Conservation (phyloP, 1,140 invertebrate species). For the Bombus confusus region DNA sequence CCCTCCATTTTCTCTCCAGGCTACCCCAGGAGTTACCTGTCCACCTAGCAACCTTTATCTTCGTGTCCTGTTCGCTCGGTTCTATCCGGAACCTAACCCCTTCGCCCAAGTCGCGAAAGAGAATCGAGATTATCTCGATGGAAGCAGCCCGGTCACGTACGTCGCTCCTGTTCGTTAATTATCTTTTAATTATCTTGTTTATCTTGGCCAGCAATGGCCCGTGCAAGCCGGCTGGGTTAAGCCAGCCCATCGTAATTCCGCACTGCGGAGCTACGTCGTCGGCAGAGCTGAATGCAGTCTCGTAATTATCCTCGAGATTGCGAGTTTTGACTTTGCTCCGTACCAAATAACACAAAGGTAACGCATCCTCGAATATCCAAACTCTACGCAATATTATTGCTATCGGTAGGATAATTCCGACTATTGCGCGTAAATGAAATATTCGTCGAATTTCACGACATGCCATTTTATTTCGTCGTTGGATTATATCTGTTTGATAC, state of each 20-base stretch:
- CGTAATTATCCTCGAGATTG: not conserved
- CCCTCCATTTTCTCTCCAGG: not conserved
- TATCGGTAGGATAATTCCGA: not conserved
- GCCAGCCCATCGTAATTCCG: constrained; percentile 19
- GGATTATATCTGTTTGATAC: too few relatives aligned
- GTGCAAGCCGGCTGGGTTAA: not conserved
- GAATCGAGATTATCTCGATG: constrained; percentile 65
- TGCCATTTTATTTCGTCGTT: not conserved
- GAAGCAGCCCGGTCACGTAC: constrained; percentile 64
- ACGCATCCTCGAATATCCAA: not conserved
- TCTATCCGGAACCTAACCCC: not conserved
- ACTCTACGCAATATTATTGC: too few relatives aligned
- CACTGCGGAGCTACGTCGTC: constrained; percentile 16
- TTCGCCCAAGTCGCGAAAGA: constrained; percentile 42
- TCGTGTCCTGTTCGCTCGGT: not conserved
- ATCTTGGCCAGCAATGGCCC: constrained; percentile 64
- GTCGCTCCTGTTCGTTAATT: constrained; percentile 69
- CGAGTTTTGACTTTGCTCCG: not conserved
- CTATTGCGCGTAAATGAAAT: not conserved
- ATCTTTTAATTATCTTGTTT: constrained; percentile 78
- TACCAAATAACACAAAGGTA: not conserved
- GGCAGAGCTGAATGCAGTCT: not conserved
- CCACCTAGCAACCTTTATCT: constrained; percentile 5
- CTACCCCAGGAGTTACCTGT: constrained; percentile 8
- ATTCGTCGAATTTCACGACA: too few relatives aligned